These are phyloP conservation scores for Mellilla xanthometata DNA, from an alignment of 2,888 invertebrate genomes.

Conservation along the genomic window DNA sequence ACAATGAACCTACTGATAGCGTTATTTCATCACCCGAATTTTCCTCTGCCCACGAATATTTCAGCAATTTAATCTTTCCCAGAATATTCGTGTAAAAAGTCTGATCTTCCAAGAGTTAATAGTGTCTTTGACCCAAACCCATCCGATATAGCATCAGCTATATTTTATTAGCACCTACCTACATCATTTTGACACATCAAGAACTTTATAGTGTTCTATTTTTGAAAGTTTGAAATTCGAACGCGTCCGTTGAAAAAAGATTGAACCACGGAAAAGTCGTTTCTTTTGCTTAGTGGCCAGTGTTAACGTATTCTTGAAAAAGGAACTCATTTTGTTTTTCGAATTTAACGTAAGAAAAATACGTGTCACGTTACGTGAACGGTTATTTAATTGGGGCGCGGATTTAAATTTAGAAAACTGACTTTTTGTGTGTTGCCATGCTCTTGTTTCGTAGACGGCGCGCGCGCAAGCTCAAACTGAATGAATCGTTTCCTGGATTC, in stretches of 20 bases:
- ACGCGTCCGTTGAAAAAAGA: background rate
- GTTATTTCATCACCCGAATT: too few relatives aligned
- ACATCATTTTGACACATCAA: conserved; percentile 31
- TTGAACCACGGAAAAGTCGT: background rate
- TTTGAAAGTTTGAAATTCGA: conserved; percentile 9
- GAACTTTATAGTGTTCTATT: conserved; percentile 31
- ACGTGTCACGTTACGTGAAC: conserved; percentile 54
- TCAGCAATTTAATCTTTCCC: background rate
- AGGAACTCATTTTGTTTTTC: conserved; percentile 29
- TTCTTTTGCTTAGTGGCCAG: conserved; percentile 4
- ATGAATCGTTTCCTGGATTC: conserved; percentile 15
- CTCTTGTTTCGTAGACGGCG: conserved; percentile 11
- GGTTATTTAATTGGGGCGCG: conserved; percentile 49
- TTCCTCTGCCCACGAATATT: background rate
- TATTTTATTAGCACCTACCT: conserved; percentile 22
- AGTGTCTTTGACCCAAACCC: conserved; percentile 18
- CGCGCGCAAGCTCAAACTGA: conserved; percentile 6
- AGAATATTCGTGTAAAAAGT: background rate
- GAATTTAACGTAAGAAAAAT: conserved; percentile 43
- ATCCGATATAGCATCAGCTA: conserved; percentile 14
- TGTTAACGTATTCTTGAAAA: conserved; percentile 8
- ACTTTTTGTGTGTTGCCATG: conserved; percentile 45
- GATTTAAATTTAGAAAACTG: conserved; percentile 52
- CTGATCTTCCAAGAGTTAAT: conserved; percentile 2
- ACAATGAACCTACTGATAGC: too few relatives aligned